Evolutionary conservation across 2,888 invertebrate genomes (phyloP).

Genomic region (Caenorhabditis auriculariae): DNA sequence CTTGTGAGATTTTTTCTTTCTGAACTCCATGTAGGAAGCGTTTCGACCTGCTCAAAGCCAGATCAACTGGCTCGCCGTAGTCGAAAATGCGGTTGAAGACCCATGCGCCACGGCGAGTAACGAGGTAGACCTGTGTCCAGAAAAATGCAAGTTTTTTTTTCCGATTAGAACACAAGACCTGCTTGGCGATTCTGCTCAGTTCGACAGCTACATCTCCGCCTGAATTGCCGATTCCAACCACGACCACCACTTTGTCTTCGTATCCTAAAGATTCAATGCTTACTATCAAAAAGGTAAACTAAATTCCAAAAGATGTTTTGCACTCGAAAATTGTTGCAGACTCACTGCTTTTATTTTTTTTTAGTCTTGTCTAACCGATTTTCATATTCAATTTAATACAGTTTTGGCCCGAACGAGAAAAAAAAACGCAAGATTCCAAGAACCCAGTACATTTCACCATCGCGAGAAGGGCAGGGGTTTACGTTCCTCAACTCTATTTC

Average conservation of each 20-base stretch:
- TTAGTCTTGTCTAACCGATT: too few relatives aligned
- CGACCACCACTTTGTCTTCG: constrained; percentile 64
- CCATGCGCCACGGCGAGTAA: constrained; percentile 68
- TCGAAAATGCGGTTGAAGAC: constrained; percentile 66
- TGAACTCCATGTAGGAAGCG: background rate
- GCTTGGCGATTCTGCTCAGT: constrained; percentile 63
- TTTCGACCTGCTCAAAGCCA: constrained; percentile 28
- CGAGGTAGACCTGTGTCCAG: constrained; percentile 64
- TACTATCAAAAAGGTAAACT: background rate
- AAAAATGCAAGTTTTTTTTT: background rate
- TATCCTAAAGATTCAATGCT: constrained; percentile 50
- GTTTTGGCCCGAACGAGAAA: too few relatives aligned
- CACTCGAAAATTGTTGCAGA: too few relatives aligned
- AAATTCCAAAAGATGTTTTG: too few relatives aligned
- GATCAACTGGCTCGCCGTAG: constrained; percentile 44
- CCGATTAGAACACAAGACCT: constrained; percentile 27
- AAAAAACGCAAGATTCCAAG: too few relatives aligned
- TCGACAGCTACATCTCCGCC: constrained; percentile 67
- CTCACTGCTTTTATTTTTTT: too few relatives aligned
- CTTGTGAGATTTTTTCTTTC: background rate
- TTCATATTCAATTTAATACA: too few relatives aligned
- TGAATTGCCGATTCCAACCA: constrained; percentile 67
- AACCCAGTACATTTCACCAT: too few relatives aligned
- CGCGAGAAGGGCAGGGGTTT: too few relatives aligned
- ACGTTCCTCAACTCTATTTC: too few relatives aligned